Evolutionary conservation across 2,797 vertebrate species (phyloP), one percentile per base, ranked within the genome.

Genomic region (Nothura maculosa): DNA sequence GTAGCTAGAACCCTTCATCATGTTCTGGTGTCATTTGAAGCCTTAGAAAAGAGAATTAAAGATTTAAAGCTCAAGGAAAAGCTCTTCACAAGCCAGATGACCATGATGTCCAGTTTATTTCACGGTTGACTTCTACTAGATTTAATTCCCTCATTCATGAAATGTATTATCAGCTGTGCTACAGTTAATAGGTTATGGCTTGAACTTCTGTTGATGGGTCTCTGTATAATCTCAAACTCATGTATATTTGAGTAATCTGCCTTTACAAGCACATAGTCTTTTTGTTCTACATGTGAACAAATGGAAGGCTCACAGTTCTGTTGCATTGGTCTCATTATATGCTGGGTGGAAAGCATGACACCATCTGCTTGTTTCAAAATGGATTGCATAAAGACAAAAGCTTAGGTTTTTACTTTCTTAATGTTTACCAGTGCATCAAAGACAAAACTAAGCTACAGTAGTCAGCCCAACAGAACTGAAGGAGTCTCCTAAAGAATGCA

Each of bases 391-490:
- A 69, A 81, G 87, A 89, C 45, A 90, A 92, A 94, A 94, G 69
- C 85, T 94, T 87, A 96, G 85, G 87, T 95, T 90, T 87, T 94
- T 96, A 92, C 88, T 93, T 90, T 93, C 90, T 95, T 94, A 42
- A 81, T 95, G 57, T 94, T 96, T 96, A 93, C 91, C 89, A 95
- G 92, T 94, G 95, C 92, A 94, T 93, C 95, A 96, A 94, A 95
- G 95, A 83, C 92, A 91, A 93, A 93, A 93, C 93, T 91, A 94
- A 92, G 93, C 93, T 85, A 47, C 87, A 78, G 5, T 94, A 96
- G 87, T 85, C 84, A 93, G 81, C 86, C 69, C 2, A 60, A 76
- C 60, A 32, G 81, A 87, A 95, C 89, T 79, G 92, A 92, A 93
- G 94, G 93, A 96, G 93, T 93, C 94, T 96, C 72, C 81, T 96